Conservation (phyloP, 2,797 vertebrate genomes). For the Potorous gilbertii region DNA sequence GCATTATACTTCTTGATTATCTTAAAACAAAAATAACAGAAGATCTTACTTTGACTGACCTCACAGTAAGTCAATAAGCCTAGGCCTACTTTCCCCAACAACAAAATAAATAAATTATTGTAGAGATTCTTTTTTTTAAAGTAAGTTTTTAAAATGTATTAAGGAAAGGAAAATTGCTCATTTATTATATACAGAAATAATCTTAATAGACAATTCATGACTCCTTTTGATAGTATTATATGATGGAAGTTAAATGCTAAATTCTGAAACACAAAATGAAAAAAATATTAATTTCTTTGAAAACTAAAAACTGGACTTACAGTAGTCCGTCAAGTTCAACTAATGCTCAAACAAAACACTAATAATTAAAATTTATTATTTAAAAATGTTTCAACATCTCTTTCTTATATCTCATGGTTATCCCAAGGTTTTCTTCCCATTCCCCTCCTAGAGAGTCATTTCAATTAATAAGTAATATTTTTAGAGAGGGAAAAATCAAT, state of each 20-base stretch:
- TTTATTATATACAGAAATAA: not conserved
- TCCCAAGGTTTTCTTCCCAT: not conserved
- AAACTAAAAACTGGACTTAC: conserved; percentile 18
- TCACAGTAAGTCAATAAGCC: not conserved
- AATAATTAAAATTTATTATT: conserved; percentile 76
- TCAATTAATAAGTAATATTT: not conserved
- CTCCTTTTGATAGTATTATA: not conserved
- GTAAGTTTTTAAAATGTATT: not conserved
- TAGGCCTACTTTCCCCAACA: not conserved
- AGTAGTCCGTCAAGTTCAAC: not conserved
- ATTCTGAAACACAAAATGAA: conserved; percentile 3
- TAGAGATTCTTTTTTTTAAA: not conserved
- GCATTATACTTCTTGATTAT: too few relatives aligned
- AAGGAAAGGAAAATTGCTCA: not conserved
- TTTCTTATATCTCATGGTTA: not conserved
- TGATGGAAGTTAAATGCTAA: not conserved
- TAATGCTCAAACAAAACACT: conserved; percentile 54
- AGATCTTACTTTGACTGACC: too few relatives aligned
- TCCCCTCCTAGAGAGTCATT: not conserved
- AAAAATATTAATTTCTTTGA: not conserved
- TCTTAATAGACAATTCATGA: not conserved
- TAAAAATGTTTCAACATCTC: conserved; percentile 23
- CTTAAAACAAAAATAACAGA: too few relatives aligned
- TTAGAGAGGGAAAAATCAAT: not conserved
- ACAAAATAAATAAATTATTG: not conserved